Base-by-base conservation (phyloP, 2,797 vertebrate genomes). In the Parotocinclus haroldoi region DNA sequence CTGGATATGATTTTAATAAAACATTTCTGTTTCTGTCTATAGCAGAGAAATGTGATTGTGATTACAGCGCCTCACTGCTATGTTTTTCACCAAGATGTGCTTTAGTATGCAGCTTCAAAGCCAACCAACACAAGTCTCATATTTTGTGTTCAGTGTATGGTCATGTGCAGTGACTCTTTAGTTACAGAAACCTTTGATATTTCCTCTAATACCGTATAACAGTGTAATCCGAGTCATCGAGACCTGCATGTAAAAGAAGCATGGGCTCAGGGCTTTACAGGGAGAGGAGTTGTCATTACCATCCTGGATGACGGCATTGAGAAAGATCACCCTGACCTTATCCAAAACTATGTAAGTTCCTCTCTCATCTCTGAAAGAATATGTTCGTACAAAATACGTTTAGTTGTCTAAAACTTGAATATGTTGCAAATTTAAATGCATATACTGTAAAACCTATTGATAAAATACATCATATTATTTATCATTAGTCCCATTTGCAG, bases 291-390 rank as follows among this genome's bases (percentile, higher is more conserved):
- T 0, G 95, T 99, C 59, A 93, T 99, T 72, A 97, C 96, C 64
- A 98, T 99, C 73, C 84, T 99, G 77, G 96, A 98, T 0, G 96
- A 99, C 0, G 96, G 96, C 68, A 95, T 99, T 1, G 96, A 99
- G 85, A 98, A 98, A 84, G 94, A 98, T 84, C 96, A 98, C 73
- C 94, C 95, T 0, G 96, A 99, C 74, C 85, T 99, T 44, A 83
- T 90, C 73, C 88, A 69, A 78, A 99, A 99, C 80, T 98, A 96
- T 27, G 96, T 90, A 70, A 86, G 89, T 63, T 7, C 7, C 1
- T 2, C 0, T n/a, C 17, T 42, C 40, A 42, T 42, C 27, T 27
- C 27, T 27, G 2, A 27, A 27, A 5, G 2, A 5, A 27, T 27
- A 2, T 27, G 27, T 27, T 5, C 5, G 27, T 27, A 27, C 27